Conservation (phyloP, 1,140 invertebrate species). For the Drosophila mojavensis region DNA sequence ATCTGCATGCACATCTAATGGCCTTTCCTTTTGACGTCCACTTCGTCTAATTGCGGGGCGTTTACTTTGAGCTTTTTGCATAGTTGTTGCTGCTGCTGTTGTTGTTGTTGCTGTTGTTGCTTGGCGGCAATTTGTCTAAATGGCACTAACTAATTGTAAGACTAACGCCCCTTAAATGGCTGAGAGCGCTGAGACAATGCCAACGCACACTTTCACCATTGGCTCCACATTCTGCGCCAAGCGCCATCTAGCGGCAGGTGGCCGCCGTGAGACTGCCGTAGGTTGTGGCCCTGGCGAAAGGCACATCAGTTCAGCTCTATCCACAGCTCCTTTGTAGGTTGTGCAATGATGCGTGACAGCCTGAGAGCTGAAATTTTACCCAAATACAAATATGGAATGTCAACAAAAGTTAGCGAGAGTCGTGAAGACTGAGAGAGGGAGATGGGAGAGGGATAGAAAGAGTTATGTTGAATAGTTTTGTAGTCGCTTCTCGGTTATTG, state of each 20-base stretch:
- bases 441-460: neutral
- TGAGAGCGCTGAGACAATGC: constrained; percentile 52
- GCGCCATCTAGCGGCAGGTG: constrained; percentile 16
- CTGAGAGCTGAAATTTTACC: neutral
- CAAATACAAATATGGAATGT: neutral
- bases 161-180: constrained; percentile 77
- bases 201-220: constrained; percentile 58
- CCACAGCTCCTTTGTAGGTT: neutral
- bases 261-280: neutral
- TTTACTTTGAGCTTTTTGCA: constrained; percentile 53
- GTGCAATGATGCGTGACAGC: constrained; percentile 13
- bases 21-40: constrained; percentile 76
- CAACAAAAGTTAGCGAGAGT: neutral
- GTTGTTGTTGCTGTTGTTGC: constrained; percentile 25
- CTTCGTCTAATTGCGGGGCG: constrained; percentile 51
- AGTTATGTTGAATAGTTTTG: neutral
- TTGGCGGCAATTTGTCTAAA: constrained; percentile 72
- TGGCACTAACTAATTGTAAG: constrained; percentile 79
- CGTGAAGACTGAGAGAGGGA: neutral
- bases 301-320: constrained; percentile 16
- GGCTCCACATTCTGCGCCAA: constrained; percentile 4
- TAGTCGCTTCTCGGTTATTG: too few relatives aligned
- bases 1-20: constrained; percentile 52
- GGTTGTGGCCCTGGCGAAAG: constrained; percentile 28
- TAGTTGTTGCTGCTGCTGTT: constrained; percentile 8